Conservation (phyloP, 1,140 invertebrate species). For the Euura lappo region DNA sequence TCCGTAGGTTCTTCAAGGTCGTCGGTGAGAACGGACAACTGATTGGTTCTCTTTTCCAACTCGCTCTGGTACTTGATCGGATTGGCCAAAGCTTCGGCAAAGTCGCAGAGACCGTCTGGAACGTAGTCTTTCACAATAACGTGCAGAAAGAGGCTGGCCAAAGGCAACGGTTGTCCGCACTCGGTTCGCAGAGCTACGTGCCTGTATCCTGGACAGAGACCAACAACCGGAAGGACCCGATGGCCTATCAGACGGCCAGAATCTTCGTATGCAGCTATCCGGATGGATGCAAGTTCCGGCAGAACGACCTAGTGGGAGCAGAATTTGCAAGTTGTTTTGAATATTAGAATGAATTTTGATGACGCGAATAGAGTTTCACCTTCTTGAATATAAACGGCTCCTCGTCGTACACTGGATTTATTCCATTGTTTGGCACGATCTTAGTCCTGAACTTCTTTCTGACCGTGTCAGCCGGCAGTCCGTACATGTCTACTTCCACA, state of each 20-base stretch:
- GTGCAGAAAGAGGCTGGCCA: conserved; percentile 90
- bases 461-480: conserved; percentile 97
- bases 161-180: conserved; percentile 89
- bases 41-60: conserved; percentile 89
- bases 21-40: conserved; percentile 89
- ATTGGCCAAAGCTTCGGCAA: conserved; percentile 96
- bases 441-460: conserved; percentile 95
- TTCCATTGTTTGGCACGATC: conserved; percentile 93
- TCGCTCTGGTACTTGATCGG: conserved; percentile 97
- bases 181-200: conserved; percentile 90
- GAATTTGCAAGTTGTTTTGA: background rate
- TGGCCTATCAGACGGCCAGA: conserved; percentile 93
- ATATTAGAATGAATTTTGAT: background rate
- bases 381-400: conserved; percentile 99
- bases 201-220: conserved; percentile 92
- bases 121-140: conserved; percentile 97
- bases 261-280: conserved; percentile 97
- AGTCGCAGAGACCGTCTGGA: conserved; percentile 90
- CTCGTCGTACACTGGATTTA: conserved; percentile 95
- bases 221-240: conserved; percentile 93
- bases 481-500: conserved; percentile 99
- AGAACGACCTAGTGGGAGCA: conserved; percentile 80
- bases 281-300: conserved; percentile 93
- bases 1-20: conserved; percentile 68
- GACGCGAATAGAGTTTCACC: conserved; percentile 59